Percentiles rank a stretch among this genome's conserved stretches.
phyloP scores from a whole-genome alignment of 2,797 vertebrate genomes.

The Malacoctenus gilli region DNA sequence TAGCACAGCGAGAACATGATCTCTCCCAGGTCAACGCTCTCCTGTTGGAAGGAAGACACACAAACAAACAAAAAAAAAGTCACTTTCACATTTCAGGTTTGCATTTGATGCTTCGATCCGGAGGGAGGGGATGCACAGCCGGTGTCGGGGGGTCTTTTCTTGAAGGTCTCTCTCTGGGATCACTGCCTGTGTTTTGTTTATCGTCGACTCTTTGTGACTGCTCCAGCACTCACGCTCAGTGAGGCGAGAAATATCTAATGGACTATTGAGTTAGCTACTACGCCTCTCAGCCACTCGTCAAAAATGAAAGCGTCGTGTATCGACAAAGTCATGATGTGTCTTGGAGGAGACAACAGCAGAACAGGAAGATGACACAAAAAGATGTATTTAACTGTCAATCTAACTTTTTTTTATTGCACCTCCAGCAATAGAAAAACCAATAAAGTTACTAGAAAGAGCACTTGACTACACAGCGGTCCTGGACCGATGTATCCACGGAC shows the following conservation, averaged over 20 bases:
- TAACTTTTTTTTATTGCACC: too few relatives aligned
- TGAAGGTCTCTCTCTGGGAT: conserved; percentile 11
- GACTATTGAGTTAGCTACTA: background rate
- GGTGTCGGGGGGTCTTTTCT: conserved; percentile 1
- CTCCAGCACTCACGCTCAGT: background rate
- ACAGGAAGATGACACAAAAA: too few relatives aligned
- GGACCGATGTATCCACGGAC: too few relatives aligned
- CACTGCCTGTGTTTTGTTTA: conserved; percentile 15
- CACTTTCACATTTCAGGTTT: conserved; percentile 23
- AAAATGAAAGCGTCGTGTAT: too few relatives aligned
- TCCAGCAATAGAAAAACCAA: too few relatives aligned
- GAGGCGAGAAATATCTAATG: background rate
- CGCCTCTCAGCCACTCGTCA: background rate
- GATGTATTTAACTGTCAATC: background rate
- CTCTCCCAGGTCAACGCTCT: conserved; percentile 97
- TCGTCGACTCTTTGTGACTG: background rate
- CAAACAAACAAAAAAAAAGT: conserved; percentile 6
- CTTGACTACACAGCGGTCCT: too few relatives aligned
- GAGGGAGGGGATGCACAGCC: background rate
- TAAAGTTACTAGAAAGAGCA: too few relatives aligned
- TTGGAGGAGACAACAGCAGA: too few relatives aligned
- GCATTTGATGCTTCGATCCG: conserved; percentile 23
- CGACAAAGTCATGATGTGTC: too few relatives aligned
- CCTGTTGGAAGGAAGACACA: conserved; percentile 77
- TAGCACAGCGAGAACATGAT: conserved; percentile 99